phyloP scores from a whole-genome alignment of 2,797 vertebrate species.

The Dallia pectoralis region DNA sequence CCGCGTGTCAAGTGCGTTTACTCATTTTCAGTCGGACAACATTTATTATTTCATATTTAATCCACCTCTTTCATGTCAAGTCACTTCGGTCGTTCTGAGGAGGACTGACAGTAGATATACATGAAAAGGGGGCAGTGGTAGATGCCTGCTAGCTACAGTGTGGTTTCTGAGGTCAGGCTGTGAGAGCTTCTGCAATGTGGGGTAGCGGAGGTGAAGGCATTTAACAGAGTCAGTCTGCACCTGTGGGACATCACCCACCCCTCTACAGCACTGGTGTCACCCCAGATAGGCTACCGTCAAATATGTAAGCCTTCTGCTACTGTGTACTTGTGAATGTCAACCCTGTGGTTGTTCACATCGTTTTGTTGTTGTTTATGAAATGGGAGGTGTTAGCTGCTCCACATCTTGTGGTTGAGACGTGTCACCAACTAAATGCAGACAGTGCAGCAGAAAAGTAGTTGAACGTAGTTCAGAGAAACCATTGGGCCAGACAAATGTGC shows the following conservation, averaged over 20 bases:
- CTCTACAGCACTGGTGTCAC: slow-evolving; percentile 47
- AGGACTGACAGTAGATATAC: neutral
- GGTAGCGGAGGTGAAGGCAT: slow-evolving; percentile 56
- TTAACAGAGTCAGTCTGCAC: slow-evolving; percentile 61
- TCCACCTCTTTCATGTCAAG: neutral
- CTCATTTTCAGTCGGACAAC: neutral
- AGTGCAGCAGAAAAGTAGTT: neutral
- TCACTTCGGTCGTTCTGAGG: neutral
- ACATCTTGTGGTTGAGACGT: neutral
- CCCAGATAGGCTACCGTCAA: slow-evolving; percentile 26
- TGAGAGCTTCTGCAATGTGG: slow-evolving; percentile 32
- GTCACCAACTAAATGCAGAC: neutral
- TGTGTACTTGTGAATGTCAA: neutral
- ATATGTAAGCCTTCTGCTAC: slow-evolving; percentile 9
- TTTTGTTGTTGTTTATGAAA: slow-evolving; percentile 16
- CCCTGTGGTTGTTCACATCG: slow-evolving; percentile 37
- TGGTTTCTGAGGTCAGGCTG: slow-evolving; percentile 54
- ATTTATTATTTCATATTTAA: neutral
- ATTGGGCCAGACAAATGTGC: slow-evolving; percentile 57
- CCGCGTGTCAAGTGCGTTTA: neutral
- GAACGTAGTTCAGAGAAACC: too few relatives aligned
- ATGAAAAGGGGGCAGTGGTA: neutral
- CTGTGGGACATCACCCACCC: slow-evolving; percentile 42
- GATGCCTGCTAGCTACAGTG: slow-evolving; percentile 37
- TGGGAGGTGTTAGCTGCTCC: neutral